Evolutionary conservation across 2,888 invertebrate genomes (phyloP), one percentile per base, ranked within the genome.

Genomic region (Poecilus cupreus): DNA sequence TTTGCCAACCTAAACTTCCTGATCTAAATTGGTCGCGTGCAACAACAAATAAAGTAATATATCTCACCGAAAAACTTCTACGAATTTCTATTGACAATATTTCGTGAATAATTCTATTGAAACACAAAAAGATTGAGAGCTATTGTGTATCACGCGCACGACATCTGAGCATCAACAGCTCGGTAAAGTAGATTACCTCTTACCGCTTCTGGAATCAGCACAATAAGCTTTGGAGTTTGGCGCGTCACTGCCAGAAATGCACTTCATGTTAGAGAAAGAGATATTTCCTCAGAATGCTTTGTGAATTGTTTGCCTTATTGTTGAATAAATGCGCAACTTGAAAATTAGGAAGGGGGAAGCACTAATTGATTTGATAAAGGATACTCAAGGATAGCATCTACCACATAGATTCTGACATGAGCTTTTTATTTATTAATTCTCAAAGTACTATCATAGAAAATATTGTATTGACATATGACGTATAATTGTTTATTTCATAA

Each of bases 121-220:
- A 32, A 32, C 8, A 32, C 8, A 32, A 32, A 32, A 32, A 32
- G 4, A 32, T 32, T 32, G 6, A 32, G 1, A 8, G 1, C 32
- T 32, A 6, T 32, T 32, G 32, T 43, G 43, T 6, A 10, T 43
- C 43, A 32, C 43, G 13, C 43, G 2, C 20, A 54, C 54, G 20
- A 54, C 10, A 54, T 22, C 18, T 54, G 54, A 20, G 22, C 22
- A 54, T 54, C 54, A 54, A 18, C 54, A 20, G 54, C 43, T 54
- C 54, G 54, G 54, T 54, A 54, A 20, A 54, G 54, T 54, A 54
- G 54, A 54, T 54, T 54, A 54, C 54, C 54, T 54, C 54, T 54
- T 54, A 54, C 54, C 54, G 54, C 54, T 8, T 54, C 54, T 13
- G 54, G 18, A 10, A 54, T 11, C 54, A 16, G 11, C 13, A 54